phyloP scores from a whole-genome alignment of 2,113 vertebrate species.

The Mus spicilegus region DNA sequence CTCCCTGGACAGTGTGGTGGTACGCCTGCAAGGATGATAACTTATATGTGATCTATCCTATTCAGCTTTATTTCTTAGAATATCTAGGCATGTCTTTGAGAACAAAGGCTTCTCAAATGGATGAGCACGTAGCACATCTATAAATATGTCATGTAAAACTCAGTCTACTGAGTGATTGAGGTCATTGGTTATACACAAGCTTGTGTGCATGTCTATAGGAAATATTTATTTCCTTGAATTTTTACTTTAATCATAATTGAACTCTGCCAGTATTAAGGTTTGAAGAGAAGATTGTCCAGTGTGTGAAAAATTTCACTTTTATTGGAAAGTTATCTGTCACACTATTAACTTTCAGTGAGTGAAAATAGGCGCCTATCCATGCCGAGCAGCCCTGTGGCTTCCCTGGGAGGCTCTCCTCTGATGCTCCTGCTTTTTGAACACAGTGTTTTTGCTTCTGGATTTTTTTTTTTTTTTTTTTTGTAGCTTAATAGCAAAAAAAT shows the following conservation, averaged over 20 bases:
- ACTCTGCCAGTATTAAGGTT: conserved; percentile 27
- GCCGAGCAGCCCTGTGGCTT: background rate
- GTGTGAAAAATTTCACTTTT: background rate
- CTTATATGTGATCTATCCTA: background rate
- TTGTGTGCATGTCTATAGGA: background rate
- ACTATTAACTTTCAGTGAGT: conserved; percentile 8
- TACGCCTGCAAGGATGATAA: background rate
- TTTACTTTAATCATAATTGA: conserved; percentile 1
- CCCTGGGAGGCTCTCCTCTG: background rate
- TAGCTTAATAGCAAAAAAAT: background rate
- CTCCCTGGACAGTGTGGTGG: background rate
- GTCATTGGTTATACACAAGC: background rate
- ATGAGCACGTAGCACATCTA: too few species aligned
- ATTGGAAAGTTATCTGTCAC: conserved; percentile 25
- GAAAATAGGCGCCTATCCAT: background rate
- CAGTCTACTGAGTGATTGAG: background rate
- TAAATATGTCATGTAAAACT: background rate
- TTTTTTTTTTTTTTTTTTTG: conserved; percentile 10
- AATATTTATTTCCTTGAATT: background rate
- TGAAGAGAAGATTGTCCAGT: conserved; percentile 17
- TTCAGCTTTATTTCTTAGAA: background rate
- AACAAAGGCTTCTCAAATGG: background rate
- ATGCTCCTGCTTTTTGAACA: conserved; percentile 11
- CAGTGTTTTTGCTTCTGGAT: background rate
- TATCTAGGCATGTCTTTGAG: background rate